Percentiles rank a stretch among this genome's conserved stretches.
Conservation (phyloP, 2,888 invertebrate genomes). For the Craniophora ligustri region DNA sequence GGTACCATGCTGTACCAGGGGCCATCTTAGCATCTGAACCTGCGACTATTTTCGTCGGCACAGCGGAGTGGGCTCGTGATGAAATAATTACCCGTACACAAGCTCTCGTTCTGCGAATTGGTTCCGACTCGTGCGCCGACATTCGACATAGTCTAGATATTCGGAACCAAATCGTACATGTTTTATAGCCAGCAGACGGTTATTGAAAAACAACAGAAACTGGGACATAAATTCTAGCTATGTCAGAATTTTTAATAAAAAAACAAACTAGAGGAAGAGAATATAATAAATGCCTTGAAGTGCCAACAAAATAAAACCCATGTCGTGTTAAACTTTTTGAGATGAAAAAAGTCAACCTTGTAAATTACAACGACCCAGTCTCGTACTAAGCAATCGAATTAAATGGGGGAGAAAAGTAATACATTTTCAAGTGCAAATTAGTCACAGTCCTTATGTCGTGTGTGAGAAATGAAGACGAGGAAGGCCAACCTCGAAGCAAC, state of each 20-base stretch:
- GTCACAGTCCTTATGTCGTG: slow-evolving; percentile 22
- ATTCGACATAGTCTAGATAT: slow-evolving; percentile 58
- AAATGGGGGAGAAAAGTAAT: slow-evolving; percentile 20
- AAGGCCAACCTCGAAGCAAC: slow-evolving; percentile 23
- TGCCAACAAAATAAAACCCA: slow-evolving; percentile 9
- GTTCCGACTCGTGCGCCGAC: slow-evolving; percentile 35
- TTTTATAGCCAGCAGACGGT: slow-evolving; percentile 33
- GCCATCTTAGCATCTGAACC: slow-evolving; percentile 28
- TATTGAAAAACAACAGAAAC: slow-evolving; percentile 38
- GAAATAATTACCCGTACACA: slow-evolving; percentile 52
- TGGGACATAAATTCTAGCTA: slow-evolving; percentile 9
- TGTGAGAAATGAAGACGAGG: slow-evolving; percentile 29
- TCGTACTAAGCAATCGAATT: slow-evolving; percentile 9
- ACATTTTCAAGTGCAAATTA: slow-evolving; percentile 30
- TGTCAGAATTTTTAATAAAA: slow-evolving; percentile 17
- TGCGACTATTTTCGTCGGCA: slow-evolving; percentile 49
- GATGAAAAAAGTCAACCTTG: slow-evolving; percentile 5
- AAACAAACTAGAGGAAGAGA: slow-evolving; percentile 1
- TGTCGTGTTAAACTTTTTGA: slow-evolving; percentile 8
- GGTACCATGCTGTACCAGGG: slow-evolving; percentile 15
- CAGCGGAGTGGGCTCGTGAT: slow-evolving; percentile 42
- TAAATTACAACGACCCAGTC: neutral
- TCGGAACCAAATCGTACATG: slow-evolving; percentile 31
- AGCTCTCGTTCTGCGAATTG: slow-evolving; percentile 44
- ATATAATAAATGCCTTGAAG: too few species aligned